phyloP scores from a whole-genome alignment of 2,888 invertebrate genomes.

The Perithous albicinctus region DNA sequence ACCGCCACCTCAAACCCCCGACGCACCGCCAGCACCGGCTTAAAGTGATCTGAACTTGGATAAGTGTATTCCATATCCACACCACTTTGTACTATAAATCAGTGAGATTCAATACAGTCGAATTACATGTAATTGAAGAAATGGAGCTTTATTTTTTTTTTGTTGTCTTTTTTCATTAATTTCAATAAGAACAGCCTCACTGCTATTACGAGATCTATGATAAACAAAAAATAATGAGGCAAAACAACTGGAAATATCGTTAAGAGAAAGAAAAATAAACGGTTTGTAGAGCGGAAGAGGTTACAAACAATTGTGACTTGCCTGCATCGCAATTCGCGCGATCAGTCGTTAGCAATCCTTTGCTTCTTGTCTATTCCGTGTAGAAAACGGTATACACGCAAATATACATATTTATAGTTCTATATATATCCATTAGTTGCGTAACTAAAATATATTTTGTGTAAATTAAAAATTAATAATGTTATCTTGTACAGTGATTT shows the following conservation, averaged over 20 bases:
- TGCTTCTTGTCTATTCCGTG: conserved; percentile 31
- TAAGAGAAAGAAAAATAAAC: conserved; percentile 5
- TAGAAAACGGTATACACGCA: conserved; percentile 37
- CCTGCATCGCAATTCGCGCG: conserved; percentile 15
- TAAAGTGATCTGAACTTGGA: not conserved
- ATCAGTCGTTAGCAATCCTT: conserved; percentile 4
- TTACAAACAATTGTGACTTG: conserved; percentile 18
- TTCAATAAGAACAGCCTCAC: conserved; percentile 57
- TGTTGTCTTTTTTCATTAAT: no score
- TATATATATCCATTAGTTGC: conserved; percentile 64
- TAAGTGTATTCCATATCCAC: not conserved
- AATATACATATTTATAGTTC: conserved; percentile 59
- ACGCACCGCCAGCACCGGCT: conserved; percentile 48
- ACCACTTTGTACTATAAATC: conserved; percentile 50
- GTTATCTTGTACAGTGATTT: conserved; percentile 74
- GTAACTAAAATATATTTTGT: conserved; percentile 75
- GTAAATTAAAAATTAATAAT: conserved; percentile 72
- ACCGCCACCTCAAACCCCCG: conserved; percentile 53
- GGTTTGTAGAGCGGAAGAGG: conserved; percentile 27
- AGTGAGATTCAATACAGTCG: conserved; percentile 47
- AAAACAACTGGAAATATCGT: conserved; percentile 32
- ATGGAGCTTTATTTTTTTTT: conserved; percentile 57
- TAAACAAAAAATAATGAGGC: conserved; percentile 44
- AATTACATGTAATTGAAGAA: conserved; percentile 57
- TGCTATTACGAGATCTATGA: conserved; percentile 33